Conservation (phyloP, 2,888 invertebrate genomes). For the Lycaena phlaeas region DNA sequence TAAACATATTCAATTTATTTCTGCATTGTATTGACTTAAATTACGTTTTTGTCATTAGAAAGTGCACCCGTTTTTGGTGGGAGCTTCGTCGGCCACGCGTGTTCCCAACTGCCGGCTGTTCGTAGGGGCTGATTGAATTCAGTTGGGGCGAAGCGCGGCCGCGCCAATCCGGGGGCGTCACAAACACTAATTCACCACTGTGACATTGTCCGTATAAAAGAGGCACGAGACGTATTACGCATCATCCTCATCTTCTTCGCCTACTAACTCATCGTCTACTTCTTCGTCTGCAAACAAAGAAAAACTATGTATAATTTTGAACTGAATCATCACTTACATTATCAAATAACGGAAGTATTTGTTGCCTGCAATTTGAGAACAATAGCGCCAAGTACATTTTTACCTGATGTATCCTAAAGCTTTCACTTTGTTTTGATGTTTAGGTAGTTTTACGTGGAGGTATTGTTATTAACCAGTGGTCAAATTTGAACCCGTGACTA, state of each 20-base stretch:
- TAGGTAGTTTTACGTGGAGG: no score
- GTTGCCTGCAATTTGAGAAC: no score
- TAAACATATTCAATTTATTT: conserved; percentile 57
- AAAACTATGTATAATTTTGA: not conserved
- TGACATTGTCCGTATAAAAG: conserved; percentile 69
- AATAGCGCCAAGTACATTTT: no score
- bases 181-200: conserved; percentile 70
- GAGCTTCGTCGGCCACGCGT: conserved; percentile 62
- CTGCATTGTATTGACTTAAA: conserved; percentile 66
- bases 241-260: conserved; percentile 68
- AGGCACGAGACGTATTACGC: conserved; percentile 69
- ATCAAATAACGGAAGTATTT: not conserved
- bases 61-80: conserved; percentile 69
- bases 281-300: conserved; percentile 62
- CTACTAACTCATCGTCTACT: conserved; percentile 64
- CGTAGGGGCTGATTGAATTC: conserved; percentile 20
- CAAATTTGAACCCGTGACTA: no score
- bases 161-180: conserved; percentile 62
- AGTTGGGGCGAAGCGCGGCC: conserved; percentile 68
- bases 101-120: conserved; percentile 54
- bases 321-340: not conserved
- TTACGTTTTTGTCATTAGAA: conserved; percentile 67
- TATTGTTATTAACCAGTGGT: no score
- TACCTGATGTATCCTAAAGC: no score
- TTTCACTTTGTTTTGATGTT: no score